These are phyloP conservation scores for Macquaria ambigua DNA, from an alignment of 2,113 vertebrate species.

Conservation along the genomic window DNA sequence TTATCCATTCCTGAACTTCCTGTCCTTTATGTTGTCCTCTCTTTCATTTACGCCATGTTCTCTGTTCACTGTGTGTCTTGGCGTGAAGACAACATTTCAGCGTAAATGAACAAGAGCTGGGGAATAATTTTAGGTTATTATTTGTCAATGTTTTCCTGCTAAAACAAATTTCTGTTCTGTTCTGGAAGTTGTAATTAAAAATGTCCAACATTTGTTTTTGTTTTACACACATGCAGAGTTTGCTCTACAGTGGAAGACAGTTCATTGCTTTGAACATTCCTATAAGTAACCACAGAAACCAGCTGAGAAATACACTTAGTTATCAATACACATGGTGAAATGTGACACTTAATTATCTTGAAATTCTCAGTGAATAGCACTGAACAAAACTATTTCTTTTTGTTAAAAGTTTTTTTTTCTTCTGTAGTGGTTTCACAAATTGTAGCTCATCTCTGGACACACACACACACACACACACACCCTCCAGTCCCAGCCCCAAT, in stretches of 20 bases:
- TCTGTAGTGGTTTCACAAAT: neutral
- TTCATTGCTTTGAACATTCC: neutral
- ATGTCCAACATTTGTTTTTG: neutral
- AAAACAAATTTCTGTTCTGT: neutral
- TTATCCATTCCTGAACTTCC: slow-evolving; percentile 42
- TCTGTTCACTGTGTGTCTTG: neutral
- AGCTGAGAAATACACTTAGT: neutral
- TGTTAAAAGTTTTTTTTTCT: neutral
- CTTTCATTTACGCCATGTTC: neutral
- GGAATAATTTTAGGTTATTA: neutral
- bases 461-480: slow-evolving; percentile 15
- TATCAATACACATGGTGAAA: neutral
- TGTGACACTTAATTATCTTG: neutral
- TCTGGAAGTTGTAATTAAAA: neutral
- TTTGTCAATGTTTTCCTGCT: neutral
- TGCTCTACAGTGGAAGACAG: neutral
- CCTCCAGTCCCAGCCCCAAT: slow-evolving; percentile 17
- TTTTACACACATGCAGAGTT: neutral
- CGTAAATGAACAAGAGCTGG: neutral
- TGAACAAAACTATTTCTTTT: neutral
- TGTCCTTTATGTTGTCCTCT: slow-evolving; percentile 24
- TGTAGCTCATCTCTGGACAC: neutral
- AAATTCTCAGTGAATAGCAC: neutral
- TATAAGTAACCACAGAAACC: neutral
- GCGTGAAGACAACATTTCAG: neutral